Base-by-base conservation (phyloP, 2,113 vertebrate genomes). In the Danionella cerebrum region DNA sequence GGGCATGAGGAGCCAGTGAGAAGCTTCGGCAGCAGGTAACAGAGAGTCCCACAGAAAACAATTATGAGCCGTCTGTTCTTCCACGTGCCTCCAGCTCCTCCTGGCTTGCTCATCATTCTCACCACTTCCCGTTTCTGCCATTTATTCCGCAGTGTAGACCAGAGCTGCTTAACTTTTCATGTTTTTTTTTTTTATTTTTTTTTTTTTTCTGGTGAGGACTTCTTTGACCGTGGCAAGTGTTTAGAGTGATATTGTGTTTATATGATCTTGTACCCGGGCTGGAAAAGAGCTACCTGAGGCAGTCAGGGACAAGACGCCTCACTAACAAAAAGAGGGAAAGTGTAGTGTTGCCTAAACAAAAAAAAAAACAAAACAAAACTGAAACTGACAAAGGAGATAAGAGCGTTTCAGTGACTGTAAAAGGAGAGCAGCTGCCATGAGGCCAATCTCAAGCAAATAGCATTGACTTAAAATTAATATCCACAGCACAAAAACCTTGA, bases 41-140 rank as follows among this genome's bases (percentile, higher is more conserved):
- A 24, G 69, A 58, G 63, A 82, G 79, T 85, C 83, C 82, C 79
- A 14, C 36, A 74, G 82, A 81, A 86, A 86, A 85, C 81, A 84
- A 84, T 83, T 82, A 85, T 70, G 76, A 70, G 64, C 71, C 66
- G 70, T 51, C 66, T 71, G 67, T 79, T 76, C 71, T 74, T 67
- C 53, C 35, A 19, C 25, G 47, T 3, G 48, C 27, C 5, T 70
- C 62, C 57, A 52, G 69, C 73, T 41, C 39, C 10, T 67, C 47
- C 21, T 63, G 50, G 31, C 47, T 14, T 47, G 48, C 41, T 18
- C 59, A 24, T 62, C 1, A 35, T 39, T 65, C 50, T 27, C 25
- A 24, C 71, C 68, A 19, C 24, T 39, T 59, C 11, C 71, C 64
- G 6, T 0, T 51, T 74, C 73, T 59, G 59, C 50, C 68, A 19